Evolutionary conservation across 2,888 invertebrate species (phyloP).

Genomic region (Caenorhabditis afra): DNA sequence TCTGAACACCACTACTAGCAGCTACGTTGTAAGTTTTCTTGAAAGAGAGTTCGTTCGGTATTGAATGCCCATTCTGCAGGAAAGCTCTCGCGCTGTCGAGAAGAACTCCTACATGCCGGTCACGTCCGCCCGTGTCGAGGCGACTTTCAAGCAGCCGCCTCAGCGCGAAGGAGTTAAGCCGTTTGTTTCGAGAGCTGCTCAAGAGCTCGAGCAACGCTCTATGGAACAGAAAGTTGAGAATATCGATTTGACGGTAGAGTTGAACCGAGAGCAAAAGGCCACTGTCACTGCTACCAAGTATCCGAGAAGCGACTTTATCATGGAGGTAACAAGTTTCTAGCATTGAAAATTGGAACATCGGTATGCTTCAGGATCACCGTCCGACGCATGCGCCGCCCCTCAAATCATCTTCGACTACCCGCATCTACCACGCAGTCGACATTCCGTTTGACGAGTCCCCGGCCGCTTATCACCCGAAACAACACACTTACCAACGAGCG

Average conservation of each 20-base stretch:
- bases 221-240: constrained; percentile 29
- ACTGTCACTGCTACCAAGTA: constrained; percentile 65
- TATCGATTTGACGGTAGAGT: constrained; percentile 66
- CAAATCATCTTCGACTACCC: constrained; percentile 33
- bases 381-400: constrained; percentile 19
- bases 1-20: constrained; percentile 2
- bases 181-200: constrained; percentile 50
- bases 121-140: constrained; percentile 51
- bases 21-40: constrained; percentile 21
- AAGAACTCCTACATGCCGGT: constrained; percentile 55
- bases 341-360: too few relatives aligned
- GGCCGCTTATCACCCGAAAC: constrained; percentile 57
- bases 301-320: constrained; percentile 53
- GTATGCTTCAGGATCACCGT: constrained; percentile 38
- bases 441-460: constrained; percentile 70
- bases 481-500: not conserved
- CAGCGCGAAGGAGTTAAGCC: constrained; percentile 57
- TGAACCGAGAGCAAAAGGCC: constrained; percentile 71
- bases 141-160: constrained; percentile 57
- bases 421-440: constrained; percentile 68
- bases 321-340: constrained; percentile 44
- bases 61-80: constrained; percentile 25
- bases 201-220: constrained; percentile 12
- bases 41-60: too few relatives aligned
- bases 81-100: constrained; percentile 27